Percentiles rank a stretch among this genome's conserved stretches.
Conservation (phyloP, 2,888 invertebrate genomes). For the Megamerina dolium region DNA sequence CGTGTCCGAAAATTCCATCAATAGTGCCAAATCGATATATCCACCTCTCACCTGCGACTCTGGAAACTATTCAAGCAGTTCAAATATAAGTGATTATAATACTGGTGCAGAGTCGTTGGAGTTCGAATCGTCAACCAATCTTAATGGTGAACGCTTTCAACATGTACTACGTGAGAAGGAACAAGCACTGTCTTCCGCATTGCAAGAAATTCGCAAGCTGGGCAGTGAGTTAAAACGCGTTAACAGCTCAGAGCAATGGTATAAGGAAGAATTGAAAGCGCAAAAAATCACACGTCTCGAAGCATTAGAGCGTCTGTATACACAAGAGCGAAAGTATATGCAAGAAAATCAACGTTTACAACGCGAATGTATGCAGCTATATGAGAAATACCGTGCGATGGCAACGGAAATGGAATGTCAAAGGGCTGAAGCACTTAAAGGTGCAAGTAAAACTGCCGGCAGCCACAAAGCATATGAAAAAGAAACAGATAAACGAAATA, state of each 20-base stretch:
- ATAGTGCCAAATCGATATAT: too few species aligned
- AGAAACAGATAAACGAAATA: neutral
- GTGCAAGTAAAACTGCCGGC: too few species aligned
- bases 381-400: constrained; percentile 33
- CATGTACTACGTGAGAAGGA: constrained; percentile 21
- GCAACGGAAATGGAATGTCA: constrained; percentile 28
- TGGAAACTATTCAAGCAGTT: constrained; percentile 20
- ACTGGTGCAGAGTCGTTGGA: constrained; percentile 15
- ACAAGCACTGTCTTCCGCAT: constrained; percentile 29
- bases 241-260: constrained; percentile 45
- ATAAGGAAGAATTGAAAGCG: constrained; percentile 39
- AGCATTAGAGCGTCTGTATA: constrained; percentile 42
- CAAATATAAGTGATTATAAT: constrained; percentile 17
- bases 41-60: constrained; percentile 18
- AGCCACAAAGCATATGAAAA: neutral
- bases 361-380: constrained; percentile 35
- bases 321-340: constrained; percentile 44
- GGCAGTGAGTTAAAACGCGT: constrained; percentile 43
- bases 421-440: constrained; percentile 10
- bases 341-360: constrained; percentile 43
- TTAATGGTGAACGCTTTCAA: constrained; percentile 4
- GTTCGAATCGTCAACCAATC: constrained; percentile 6
- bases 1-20: too few species aligned
- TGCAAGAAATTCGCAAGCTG: constrained; percentile 36
- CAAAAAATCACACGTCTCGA: constrained; percentile 41